Evolutionary conservation across 2,113 vertebrate genomes (phyloP).

Genomic region (Alethe diademata): DNA sequence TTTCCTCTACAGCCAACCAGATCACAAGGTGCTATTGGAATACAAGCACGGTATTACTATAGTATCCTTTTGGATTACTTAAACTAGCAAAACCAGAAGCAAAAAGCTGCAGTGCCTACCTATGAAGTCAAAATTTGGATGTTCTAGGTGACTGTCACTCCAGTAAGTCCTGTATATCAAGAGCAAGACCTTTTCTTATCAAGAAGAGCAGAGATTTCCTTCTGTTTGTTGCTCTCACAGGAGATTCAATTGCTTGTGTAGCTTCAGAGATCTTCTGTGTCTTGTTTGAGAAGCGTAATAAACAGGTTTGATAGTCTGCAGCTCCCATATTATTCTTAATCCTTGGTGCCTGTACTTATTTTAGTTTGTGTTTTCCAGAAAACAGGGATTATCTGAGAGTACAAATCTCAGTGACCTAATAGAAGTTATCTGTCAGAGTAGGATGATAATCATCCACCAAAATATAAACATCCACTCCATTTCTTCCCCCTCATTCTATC

Average conservation of each 20-base stretch:
- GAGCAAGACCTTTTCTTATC: not conserved
- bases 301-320: not conserved
- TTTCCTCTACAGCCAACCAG: not conserved
- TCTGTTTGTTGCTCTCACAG: not conserved
- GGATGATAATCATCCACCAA: not conserved
- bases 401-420: not conserved
- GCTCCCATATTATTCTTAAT: not conserved
- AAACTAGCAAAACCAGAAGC: not conserved
- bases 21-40: not conserved
- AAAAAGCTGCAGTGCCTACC: not conserved
- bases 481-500: not conserved
- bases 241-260: accelerated
- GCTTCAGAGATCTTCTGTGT: not conserved
- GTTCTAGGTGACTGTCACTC: not conserved
- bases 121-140: not conserved
- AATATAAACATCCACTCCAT: not conserved
- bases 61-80: not conserved
- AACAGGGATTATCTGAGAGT: not conserved
- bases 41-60: not conserved
- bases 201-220: not conserved
- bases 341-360: not conserved
- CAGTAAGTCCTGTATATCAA: not conserved
- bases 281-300: not conserved
- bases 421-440: not conserved
- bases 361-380: not conserved